A percentile compares a stretch with the other conserved stretches of the same genome.
phyloP scores from a whole-genome alignment of 2,888 invertebrate species.

The Ochropleura plecta region DNA sequence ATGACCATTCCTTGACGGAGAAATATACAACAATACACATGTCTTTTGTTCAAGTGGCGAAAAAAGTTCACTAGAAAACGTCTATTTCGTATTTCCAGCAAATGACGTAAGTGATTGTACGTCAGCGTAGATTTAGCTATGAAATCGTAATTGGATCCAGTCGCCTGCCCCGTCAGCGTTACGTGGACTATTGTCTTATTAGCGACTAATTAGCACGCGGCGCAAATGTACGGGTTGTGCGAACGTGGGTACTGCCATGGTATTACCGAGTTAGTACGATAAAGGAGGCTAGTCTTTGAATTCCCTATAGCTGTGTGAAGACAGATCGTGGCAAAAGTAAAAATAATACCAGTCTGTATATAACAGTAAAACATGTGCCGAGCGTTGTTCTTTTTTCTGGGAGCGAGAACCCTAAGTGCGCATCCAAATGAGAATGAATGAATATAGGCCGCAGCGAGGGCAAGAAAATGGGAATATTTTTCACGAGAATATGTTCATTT shows the following conservation, averaged over 20 bases:
- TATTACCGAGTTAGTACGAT: constrained; percentile 18
- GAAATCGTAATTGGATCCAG: constrained; percentile 61
- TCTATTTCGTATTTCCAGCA: constrained; percentile 22
- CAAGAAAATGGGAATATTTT: constrained; percentile 57
- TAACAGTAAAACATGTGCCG: constrained; percentile 43
- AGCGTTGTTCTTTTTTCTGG: constrained; percentile 41
- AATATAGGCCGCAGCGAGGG: constrained; percentile 52
- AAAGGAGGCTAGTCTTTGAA: background rate
- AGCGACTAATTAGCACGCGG: constrained; percentile 34
- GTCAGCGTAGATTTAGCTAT: constrained; percentile 49
- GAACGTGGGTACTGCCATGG: background rate
- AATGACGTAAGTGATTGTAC: constrained; percentile 48
- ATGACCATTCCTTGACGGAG: constrained; percentile 10
- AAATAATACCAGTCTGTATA: constrained; percentile 18
- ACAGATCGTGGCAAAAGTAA: background rate
- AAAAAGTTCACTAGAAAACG: constrained; percentile 19
- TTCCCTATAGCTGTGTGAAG: background rate
- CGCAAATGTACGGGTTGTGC: constrained; percentile 27
- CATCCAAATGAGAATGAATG: constrained; percentile 58
- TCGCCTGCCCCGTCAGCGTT: constrained; percentile 37
- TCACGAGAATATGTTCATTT: constrained; percentile 46
- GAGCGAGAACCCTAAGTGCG: constrained; percentile 44
- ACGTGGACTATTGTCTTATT: constrained; percentile 49
- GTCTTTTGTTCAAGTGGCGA: constrained; percentile 2
- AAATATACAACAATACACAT: background rate